Evolutionary conservation across 2,797 vertebrate genomes (phyloP), one percentile per base, ranked within the genome.

Genomic region (Phalloptychus januarius): DNA sequence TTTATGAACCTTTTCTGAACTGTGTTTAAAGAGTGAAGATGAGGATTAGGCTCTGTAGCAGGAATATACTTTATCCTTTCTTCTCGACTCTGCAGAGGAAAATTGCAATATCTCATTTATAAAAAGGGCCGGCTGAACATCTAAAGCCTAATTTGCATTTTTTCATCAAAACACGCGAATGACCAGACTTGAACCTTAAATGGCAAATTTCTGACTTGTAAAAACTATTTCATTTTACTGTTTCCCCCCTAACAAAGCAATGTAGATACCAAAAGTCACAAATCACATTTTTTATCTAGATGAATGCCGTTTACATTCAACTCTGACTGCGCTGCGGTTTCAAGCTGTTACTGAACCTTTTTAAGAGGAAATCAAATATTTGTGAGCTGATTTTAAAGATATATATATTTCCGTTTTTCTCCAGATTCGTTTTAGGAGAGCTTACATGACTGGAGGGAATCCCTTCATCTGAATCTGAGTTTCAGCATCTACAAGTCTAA

Each of bases 301-400:
- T 5, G 7, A 23, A 33, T 46, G 12, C 20, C 7, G 2, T 33
- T 45, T 3, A 50, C 65, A n/a, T 52, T 50, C 20, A 36, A 18
- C 15, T 38, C 42, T 12, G 38, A 44, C n/a, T 48, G 31, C 16
- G 42, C 42, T 74, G 40, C 31, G 5, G 28, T 23, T 58, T 42
- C 28, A 36, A 36, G 33, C 23, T 40, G 75, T 31, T n/a, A 12
- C 54, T 6, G 54, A 44, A n/a, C 16, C 16, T 67, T 73, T 50
- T 52, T 23, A 36, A 71, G 13, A 75, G 1, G 0, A 42, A 71
- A 71, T 56, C 23, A 71, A 72, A 72, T 28, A 78, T 71, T 74
- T 56, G 31, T 44, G 20, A 52, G 38, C 0, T 3, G 13, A 33
- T 74, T 78, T 74, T 74, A 74, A 70, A 61, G 36, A 71, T 58